Evolutionary conservation across 2,113 vertebrate genomes (phyloP).

Genomic region (Macheiramphus alcinus): DNA sequence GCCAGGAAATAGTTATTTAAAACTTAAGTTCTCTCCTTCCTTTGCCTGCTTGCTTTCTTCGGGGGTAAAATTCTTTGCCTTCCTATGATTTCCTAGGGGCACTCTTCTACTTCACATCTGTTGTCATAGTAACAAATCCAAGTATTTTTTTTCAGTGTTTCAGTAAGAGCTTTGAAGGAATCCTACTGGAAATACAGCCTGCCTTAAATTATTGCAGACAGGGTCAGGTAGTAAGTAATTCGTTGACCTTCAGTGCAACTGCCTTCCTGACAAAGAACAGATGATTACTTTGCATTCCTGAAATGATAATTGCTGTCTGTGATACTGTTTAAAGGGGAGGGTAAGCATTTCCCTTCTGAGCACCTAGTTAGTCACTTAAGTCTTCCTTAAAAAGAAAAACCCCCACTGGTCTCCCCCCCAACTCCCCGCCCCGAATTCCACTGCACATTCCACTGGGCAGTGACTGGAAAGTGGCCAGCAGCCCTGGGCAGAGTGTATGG

Average conservation of each 20-base stretch:
- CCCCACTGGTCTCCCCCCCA: background rate
- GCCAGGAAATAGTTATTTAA: background rate
- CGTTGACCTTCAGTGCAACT: background rate
- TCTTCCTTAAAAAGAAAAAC: background rate
- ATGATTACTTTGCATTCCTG: constrained; percentile 14
- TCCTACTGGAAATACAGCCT: background rate
- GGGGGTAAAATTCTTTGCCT: background rate
- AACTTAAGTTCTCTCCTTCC: background rate
- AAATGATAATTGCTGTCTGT: background rate
- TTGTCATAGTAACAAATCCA: constrained; percentile 37
- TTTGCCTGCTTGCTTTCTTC: background rate
- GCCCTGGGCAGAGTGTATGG: background rate
- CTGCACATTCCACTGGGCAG: background rate
- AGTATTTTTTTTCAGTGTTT: background rate
- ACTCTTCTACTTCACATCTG: background rate
- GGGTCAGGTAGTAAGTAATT: background rate
- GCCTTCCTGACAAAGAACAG: background rate
- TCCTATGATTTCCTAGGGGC: background rate
- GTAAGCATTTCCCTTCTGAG: background rate
- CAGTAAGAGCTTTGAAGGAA: constrained; percentile 4
- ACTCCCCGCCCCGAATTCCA: background rate
- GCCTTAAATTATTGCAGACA: background rate
- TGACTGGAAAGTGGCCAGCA: background rate
- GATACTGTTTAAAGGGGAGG: background rate
- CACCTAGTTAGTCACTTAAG: background rate